A percentile compares a stretch with the other conserved stretches of the same genome.
These are phyloP conservation scores for Brachylomia viminalis DNA, from an alignment of 2,888 invertebrate species.

Conservation along the genomic window DNA sequence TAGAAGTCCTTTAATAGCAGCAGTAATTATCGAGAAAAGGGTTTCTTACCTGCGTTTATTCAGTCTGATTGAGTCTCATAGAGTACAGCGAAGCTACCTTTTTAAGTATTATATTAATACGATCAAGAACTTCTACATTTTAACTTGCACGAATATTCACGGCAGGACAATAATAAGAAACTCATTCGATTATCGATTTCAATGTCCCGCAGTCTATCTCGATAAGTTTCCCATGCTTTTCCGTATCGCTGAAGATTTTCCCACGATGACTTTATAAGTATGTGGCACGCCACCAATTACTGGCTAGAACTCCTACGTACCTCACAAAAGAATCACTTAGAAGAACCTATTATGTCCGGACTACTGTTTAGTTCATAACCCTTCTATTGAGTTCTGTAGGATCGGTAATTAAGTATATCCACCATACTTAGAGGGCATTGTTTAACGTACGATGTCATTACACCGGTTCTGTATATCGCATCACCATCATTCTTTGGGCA, in stretches of 20 bases:
- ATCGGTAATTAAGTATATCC: slow-evolving; percentile 26
- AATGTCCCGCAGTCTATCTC: slow-evolving; percentile 61
- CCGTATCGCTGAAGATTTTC: slow-evolving; percentile 72
- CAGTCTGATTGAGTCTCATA: not conserved
- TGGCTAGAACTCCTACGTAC: slow-evolving; percentile 58
- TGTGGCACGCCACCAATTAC: slow-evolving; percentile 66
- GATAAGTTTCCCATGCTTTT: slow-evolving; percentile 70
- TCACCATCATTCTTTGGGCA: slow-evolving; percentile 41
- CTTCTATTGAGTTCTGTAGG: slow-evolving; percentile 25
- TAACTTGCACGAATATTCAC: slow-evolving; percentile 15
- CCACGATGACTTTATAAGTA: slow-evolving; percentile 74
- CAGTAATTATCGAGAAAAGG: slow-evolving; percentile 6
- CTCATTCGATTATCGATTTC: slow-evolving; percentile 65
- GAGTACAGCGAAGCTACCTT: not conserved
- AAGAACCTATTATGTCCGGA: slow-evolving; percentile 36
- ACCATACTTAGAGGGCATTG: slow-evolving; percentile 42
- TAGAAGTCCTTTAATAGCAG: not conserved
- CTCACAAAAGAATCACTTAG: slow-evolving; percentile 42
- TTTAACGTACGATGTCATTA: slow-evolving; percentile 58
- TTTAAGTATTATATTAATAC: not conserved
- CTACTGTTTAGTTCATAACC: slow-evolving; percentile 42
- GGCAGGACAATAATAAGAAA: slow-evolving; percentile 3
- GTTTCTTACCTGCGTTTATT: slow-evolving; percentile 3
- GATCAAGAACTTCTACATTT: slow-evolving; percentile 13
- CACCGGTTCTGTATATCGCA: slow-evolving; percentile 42